Evolutionary conservation across 2,888 invertebrate species (phyloP).

Genomic region (Pterostichus madidus): DNA sequence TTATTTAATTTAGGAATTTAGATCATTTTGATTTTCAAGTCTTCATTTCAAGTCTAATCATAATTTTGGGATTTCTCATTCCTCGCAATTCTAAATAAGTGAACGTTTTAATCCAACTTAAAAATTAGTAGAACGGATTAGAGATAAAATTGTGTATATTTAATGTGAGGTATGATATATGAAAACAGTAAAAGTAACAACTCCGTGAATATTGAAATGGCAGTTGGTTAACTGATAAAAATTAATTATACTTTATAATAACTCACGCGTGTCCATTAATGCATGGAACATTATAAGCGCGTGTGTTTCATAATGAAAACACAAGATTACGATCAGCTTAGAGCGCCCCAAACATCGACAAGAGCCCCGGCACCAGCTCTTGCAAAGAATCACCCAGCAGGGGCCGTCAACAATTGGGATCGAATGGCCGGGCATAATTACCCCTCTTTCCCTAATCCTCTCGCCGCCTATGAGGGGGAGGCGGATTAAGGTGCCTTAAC

Average conservation of each 20-base stretch:
- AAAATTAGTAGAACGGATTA: no score
- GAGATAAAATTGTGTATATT: neutral
- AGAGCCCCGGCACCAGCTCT: slow-evolving; percentile 8
- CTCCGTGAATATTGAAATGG: neutral
- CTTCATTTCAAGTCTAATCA: no score
- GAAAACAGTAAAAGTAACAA: slow-evolving; percentile 20
- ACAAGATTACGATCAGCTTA: slow-evolving; percentile 75
- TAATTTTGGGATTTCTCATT: no score
- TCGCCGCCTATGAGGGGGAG: slow-evolving; percentile 65
- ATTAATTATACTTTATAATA: slow-evolving; percentile 32
- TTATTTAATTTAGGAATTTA: no score
- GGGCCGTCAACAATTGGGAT: slow-evolving; percentile 75
- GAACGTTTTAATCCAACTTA: no score
- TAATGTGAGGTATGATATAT: neutral
- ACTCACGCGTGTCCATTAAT: slow-evolving; percentile 18
- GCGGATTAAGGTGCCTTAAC: slow-evolving; percentile 77
- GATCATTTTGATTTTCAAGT: no score
- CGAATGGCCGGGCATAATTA: slow-evolving; percentile 76
- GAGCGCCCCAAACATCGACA: slow-evolving; percentile 69
- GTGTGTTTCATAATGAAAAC: slow-evolving; percentile 72
- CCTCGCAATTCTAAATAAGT: no score
- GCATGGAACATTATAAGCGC: slow-evolving; percentile 48
- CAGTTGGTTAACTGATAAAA: slow-evolving; percentile 16
- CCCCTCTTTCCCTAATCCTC: slow-evolving; percentile 75
- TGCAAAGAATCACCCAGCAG: slow-evolving; percentile 69